These are phyloP conservation scores for Zaprionus inermis DNA, from an alignment of 1,140 invertebrate species.

Conservation along the genomic window DNA sequence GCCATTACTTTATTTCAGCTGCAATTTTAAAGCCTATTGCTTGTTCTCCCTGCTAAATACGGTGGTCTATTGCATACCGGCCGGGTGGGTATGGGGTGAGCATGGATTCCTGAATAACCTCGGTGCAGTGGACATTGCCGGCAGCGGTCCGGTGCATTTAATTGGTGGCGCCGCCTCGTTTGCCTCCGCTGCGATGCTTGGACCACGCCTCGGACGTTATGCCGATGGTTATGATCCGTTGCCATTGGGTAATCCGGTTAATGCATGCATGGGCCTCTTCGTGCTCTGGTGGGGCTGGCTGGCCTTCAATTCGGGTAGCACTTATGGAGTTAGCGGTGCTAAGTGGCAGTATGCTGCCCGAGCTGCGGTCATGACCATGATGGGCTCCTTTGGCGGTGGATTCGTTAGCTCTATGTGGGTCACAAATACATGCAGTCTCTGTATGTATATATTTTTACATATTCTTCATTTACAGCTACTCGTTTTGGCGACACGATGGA, in stretches of 20 bases:
- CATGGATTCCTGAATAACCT: constrained; percentile 93
- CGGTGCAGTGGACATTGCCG: constrained; percentile 94
- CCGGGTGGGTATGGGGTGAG: constrained; percentile 91
- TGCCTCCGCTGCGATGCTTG: constrained; percentile 95
- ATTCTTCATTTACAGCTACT: constrained; percentile 84
- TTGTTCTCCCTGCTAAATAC: constrained; percentile 96
- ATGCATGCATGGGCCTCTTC: constrained; percentile 95
- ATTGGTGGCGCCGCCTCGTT: constrained; percentile 90
- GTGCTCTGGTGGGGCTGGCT: constrained; percentile 98
- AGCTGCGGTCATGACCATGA: constrained; percentile 95
- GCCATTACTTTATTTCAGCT: constrained; percentile 39
- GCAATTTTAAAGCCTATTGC: constrained; percentile 95
- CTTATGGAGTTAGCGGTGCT: constrained; percentile 89
- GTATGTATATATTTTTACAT: not conserved
- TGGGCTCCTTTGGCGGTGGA: constrained; percentile 95
- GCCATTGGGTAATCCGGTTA: constrained; percentile 94
- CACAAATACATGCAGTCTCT: not conserved
- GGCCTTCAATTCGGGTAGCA: constrained; percentile 96
- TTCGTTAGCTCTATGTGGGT: constrained; percentile 88
- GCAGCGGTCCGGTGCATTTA: constrained; percentile 96
- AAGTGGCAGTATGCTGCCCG: constrained; percentile 92
- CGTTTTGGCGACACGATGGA: constrained; percentile 88
- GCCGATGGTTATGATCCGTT: constrained; percentile 90
- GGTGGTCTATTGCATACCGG: constrained; percentile 94
- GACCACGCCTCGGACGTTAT: constrained; percentile 94